phyloP scores from a whole-genome alignment of 2,888 invertebrate genomes.

The Merodon equestris region DNA sequence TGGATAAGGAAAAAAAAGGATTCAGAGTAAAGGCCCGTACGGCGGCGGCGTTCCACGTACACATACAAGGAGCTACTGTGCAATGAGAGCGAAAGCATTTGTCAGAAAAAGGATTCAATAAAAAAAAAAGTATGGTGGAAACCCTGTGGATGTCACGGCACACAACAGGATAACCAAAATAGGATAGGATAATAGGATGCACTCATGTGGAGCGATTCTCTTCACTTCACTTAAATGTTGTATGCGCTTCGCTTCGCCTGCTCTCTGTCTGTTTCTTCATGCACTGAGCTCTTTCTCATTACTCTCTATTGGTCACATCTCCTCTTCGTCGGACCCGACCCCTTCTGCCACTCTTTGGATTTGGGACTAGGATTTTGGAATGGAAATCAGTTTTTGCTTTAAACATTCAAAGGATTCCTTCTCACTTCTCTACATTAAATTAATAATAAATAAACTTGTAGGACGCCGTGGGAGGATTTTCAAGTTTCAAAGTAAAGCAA shows the following conservation, averaged over 20 bases:
- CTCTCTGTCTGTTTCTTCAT: constrained; percentile 10
- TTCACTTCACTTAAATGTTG: constrained; percentile 23
- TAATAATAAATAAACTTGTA: constrained; percentile 23
- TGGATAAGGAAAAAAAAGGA: constrained; percentile 53
- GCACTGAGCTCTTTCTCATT: background rate
- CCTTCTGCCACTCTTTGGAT: constrained; percentile 21
- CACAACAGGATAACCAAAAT: constrained; percentile 59
- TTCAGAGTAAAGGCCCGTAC: too few relatives aligned
- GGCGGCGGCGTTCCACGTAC: constrained; percentile 11
- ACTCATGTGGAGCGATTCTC: constrained; percentile 47
- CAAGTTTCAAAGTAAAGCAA: constrained; percentile 31
- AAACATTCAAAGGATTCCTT: constrained; percentile 40
- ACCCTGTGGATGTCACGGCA: constrained; percentile 60
- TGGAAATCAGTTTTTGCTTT: constrained; percentile 44
- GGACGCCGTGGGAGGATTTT: constrained; percentile 66
- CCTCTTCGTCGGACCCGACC: constrained; percentile 23
- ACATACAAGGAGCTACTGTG: constrained; percentile 4
- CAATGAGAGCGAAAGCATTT: constrained; percentile 33
- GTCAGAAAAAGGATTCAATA: constrained; percentile 28
- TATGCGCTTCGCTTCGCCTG: constrained; percentile 16
- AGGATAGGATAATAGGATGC: constrained; percentile 45
- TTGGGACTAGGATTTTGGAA: constrained; percentile 53
- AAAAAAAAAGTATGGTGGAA: constrained; percentile 41
- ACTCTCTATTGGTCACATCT: background rate
- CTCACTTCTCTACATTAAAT: constrained; percentile 36